Percentiles rank a stretch among this genome's conserved stretches.
Conservation (phyloP, 2,113 vertebrate species). For the Pteruthius melanotis region DNA sequence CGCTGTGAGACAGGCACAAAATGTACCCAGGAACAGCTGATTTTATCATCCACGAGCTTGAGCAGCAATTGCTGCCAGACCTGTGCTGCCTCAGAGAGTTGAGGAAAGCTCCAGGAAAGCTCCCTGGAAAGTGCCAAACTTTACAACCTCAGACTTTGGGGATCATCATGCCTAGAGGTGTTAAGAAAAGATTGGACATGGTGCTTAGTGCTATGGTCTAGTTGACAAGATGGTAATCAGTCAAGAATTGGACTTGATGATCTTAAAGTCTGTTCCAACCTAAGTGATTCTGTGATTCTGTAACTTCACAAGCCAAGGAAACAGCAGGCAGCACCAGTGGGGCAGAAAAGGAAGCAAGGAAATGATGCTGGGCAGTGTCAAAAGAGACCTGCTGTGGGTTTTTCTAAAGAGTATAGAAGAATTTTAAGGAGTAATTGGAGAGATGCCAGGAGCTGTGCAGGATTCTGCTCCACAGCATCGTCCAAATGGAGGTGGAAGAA, state of each 20-base stretch:
- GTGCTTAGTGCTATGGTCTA: neutral
- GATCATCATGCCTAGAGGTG: neutral
- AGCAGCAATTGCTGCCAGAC: neutral
- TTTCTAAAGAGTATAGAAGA: neutral
- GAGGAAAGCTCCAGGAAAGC: neutral
- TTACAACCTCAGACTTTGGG: neutral
- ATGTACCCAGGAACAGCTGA: fast-evolving
- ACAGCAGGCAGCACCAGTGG: neutral
- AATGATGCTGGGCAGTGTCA: fast-evolving
- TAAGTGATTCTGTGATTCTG: neutral
- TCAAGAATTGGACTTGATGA: neutral
- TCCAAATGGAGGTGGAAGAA: neutral
- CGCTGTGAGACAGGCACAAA: neutral
- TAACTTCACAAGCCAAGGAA: neutral
- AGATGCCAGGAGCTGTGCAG: neutral
- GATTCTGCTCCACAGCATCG: neutral
- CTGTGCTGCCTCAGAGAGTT: neutral
- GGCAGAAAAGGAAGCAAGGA: neutral
- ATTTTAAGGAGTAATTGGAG: neutral
- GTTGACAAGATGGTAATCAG: neutral
- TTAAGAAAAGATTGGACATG: neutral
- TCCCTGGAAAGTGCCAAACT: neutral
- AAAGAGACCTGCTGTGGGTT: neutral
- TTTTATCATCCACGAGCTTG: fast-evolving
- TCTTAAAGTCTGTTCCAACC: neutral